Conservation (phyloP, 1,140 invertebrate genomes). For the Lithobius niger region DNA sequence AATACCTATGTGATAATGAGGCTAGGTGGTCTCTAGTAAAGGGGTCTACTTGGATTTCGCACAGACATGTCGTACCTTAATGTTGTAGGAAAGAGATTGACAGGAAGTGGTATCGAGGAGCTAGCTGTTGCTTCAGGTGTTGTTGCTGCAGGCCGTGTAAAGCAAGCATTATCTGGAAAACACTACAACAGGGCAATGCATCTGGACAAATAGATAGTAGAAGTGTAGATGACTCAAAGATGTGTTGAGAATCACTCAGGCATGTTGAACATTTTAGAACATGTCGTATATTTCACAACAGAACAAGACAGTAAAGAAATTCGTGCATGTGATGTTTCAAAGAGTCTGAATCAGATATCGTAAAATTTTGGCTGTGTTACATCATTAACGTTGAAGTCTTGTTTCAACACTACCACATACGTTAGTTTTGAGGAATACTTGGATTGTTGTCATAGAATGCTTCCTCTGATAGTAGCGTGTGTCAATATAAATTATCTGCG, state of each 20-base stretch:
- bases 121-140: constrained; percentile 8
- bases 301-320: constrained; percentile 4
- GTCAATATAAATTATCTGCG: constrained; percentile 7
- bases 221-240: constrained; percentile 2
- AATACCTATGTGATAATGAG: constrained; percentile 4
- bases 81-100: constrained; percentile 5
- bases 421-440: constrained; percentile 7
- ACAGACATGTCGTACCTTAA: constrained; percentile 10
- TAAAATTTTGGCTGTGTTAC: constrained; percentile 7
- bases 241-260: not conserved
- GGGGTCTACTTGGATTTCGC: constrained; percentile 1
- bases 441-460: constrained; percentile 2
- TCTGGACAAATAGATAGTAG: constrained; percentile 8
- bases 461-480: not conserved
- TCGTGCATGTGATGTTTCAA: not conserved
- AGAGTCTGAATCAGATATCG: constrained; percentile 6
- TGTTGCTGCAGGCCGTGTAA: constrained; percentile 8
- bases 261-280: constrained; percentile 1
- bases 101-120: constrained; percentile 10
- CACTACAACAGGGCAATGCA: constrained; percentile 9
- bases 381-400: constrained; percentile 5
- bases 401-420: constrained; percentile 4
- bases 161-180: constrained; percentile 7
- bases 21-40: not conserved
- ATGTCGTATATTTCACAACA: constrained; percentile 2